Conservation (phyloP, 2,888 invertebrate genomes). For the Pheosia tremula region DNA sequence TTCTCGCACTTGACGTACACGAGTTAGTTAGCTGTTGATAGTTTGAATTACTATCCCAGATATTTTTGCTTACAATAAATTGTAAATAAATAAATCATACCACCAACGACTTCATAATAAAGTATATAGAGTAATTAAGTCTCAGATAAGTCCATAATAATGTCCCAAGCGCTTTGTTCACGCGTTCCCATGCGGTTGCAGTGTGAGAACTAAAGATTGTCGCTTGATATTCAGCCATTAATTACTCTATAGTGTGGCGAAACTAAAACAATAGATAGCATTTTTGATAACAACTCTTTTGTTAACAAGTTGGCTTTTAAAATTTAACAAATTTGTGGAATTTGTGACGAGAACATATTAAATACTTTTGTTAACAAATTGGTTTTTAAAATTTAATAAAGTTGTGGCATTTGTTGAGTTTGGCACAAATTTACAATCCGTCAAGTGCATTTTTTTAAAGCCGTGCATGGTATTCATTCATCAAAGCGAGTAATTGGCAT, state of each 20-base stretch:
- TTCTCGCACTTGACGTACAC: no score
- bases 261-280: slow-evolving; percentile 2
- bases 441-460: no score
- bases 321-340: neutral
- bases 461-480: no score
- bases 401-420: no score
- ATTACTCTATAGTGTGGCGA: slow-evolving; percentile 5
- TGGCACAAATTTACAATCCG: no score
- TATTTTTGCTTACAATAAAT: no score
- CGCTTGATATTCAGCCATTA: slow-evolving; percentile 5
- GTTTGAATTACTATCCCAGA: no score
- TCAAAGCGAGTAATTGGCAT: no score
- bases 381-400: no score
- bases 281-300: slow-evolving; percentile 1
- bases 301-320: neutral
- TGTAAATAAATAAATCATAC: neutral
- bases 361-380: no score
- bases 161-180: slow-evolving; percentile 2
- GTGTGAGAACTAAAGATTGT: slow-evolving; percentile 6
- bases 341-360: neutral
- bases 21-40: no score
- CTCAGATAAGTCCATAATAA: slow-evolving; percentile 3
- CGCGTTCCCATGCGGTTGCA: slow-evolving; percentile 4
- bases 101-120: neutral
- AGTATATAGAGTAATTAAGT: neutral